Evolutionary conservation across 2,113 vertebrate genomes (phyloP).

Genomic region (Pelmatolapia mariae): DNA sequence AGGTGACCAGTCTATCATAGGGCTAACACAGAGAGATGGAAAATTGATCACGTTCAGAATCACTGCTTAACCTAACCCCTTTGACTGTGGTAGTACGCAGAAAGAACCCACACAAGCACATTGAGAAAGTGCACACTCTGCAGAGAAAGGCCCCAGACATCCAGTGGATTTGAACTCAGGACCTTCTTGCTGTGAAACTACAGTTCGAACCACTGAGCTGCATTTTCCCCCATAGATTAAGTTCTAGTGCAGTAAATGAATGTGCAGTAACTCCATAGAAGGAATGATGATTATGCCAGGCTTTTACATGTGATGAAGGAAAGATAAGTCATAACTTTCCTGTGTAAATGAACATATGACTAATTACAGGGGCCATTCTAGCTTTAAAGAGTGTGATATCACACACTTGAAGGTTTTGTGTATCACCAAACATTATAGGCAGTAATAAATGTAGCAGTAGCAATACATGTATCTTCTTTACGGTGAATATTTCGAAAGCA

Average conservation of each 20-base stretch:
- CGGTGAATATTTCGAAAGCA: slow-evolving; percentile 16
- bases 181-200: neutral
- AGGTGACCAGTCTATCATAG: neutral
- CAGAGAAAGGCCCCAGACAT: neutral
- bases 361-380: neutral
- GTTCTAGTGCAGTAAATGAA: neutral
- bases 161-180: neutral
- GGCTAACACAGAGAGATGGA: neutral
- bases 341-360: neutral
- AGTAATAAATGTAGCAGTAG: neutral
- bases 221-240: neutral
- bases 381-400: neutral
- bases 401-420: neutral
- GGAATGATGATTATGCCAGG: neutral
- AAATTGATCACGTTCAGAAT: accelerated
- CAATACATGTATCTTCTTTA: neutral
- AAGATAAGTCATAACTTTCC: neutral
- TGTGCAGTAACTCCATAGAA: neutral
- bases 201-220: accelerated
- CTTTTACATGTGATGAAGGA: neutral
- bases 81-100: neutral
- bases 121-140: neutral
- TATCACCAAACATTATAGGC: neutral
- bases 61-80: neutral
- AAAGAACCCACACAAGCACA: neutral